These are phyloP conservation scores for Pygoscelis adeliae DNA, from an alignment of 2,113 vertebrate species.

Conservation along the genomic window DNA sequence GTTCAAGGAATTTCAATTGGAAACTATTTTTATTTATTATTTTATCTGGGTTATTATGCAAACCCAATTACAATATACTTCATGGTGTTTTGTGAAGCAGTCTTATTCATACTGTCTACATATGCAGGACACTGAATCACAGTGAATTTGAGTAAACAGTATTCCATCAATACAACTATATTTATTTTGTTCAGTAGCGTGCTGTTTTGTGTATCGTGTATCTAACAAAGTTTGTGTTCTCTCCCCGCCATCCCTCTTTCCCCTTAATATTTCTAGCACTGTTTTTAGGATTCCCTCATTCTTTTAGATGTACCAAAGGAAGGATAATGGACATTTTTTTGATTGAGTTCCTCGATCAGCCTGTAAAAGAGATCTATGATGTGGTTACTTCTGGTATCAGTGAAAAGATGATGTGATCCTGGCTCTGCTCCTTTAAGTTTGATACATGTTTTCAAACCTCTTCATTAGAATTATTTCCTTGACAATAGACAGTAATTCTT, in stretches of 20 bases:
- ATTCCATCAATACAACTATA: background rate
- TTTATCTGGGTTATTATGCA: slow-evolving; percentile 35
- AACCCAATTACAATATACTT: slow-evolving; percentile 16
- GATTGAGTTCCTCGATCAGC: background rate
- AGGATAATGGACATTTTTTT: background rate
- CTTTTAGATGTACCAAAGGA: background rate
- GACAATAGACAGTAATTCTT: background rate
- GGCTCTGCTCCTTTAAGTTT: background rate
- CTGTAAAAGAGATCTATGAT: background rate
- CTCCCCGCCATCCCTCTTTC: background rate
- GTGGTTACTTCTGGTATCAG: background rate
- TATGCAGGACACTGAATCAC: slow-evolving; percentile 16
- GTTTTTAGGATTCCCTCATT: background rate
- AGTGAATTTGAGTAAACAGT: background rate
- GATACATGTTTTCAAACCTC: background rate
- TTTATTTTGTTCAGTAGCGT: background rate
- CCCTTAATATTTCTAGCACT: background rate
- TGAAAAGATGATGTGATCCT: background rate
- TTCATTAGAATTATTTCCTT: background rate
- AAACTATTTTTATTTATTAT: slow-evolving; percentile 45
- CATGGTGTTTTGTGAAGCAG: background rate
- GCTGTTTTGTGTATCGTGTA: background rate
- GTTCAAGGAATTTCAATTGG: slow-evolving; percentile 15
- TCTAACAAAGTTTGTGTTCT: background rate
- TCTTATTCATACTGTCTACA: slow-evolving; percentile 27